phyloP scores from a whole-genome alignment of 2,888 invertebrate genomes.

The Hylaea fasciaria region DNA sequence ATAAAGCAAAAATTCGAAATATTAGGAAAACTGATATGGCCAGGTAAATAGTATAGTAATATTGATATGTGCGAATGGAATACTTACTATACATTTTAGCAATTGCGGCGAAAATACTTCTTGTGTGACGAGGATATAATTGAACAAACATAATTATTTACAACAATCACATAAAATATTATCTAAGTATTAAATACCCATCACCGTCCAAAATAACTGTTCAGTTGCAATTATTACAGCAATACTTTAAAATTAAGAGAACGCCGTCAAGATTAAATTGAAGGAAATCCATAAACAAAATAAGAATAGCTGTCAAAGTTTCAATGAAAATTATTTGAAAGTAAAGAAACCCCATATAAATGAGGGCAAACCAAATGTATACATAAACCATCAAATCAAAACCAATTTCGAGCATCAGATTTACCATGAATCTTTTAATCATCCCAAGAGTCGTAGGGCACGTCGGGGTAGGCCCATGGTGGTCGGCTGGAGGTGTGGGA shows the following conservation, averaged over 20 bases:
- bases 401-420: background rate
- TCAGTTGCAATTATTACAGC: background rate
- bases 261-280: conserved; percentile 6
- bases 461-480: conserved; percentile 77
- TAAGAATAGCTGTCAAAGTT: conserved; percentile 5
- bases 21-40: background rate
- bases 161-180: background rate
- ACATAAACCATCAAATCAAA: no score
- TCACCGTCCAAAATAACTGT: no score
- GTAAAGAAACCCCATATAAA: conserved; percentile 7
- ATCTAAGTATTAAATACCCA: conserved; percentile 4
- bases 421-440: conserved; percentile 52
- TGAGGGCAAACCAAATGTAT: conserved; percentile 8
- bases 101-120: conserved; percentile 13
- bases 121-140: conserved; percentile 19
- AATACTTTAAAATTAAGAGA: conserved; percentile 7
- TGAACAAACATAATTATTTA: conserved; percentile 23
- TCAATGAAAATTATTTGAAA: conserved; percentile 11
- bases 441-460: conserved; percentile 66
- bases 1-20: conserved; percentile 12
- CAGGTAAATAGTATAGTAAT: conserved; percentile 19
- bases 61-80: conserved; percentile 36
- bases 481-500: conserved; percentile 74
- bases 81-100: conserved; percentile 20
- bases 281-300: conserved; percentile 8